Conservation (phyloP, 1,140 invertebrate genomes). For the Drosophila tani region DNA sequence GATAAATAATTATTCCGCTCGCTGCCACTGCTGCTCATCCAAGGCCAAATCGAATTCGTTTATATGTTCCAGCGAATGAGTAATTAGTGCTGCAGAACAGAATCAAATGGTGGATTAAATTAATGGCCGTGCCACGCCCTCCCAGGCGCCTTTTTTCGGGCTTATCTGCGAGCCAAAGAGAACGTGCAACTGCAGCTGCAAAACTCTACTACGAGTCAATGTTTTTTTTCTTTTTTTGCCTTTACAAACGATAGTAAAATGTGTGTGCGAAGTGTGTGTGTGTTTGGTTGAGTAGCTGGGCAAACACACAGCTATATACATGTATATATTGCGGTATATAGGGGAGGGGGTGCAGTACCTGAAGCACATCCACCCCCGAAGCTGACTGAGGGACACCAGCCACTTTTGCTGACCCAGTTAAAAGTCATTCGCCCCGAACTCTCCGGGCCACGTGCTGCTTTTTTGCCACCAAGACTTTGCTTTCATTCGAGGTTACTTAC, state of each 20-base stretch:
- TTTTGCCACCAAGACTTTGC: constrained; percentile 61
- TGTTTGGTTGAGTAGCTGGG: constrained; percentile 40
- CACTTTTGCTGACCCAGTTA: constrained; percentile 83
- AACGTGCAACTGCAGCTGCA: constrained; percentile 46
- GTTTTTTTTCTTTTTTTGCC: constrained; percentile 43
- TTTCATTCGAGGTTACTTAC: constrained; percentile 83
- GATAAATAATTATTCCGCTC: background rate
- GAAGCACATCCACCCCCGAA: constrained; percentile 49
- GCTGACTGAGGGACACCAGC: constrained; percentile 18
- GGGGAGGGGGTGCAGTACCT: constrained; percentile 11
- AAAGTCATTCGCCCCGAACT: constrained; percentile 67
- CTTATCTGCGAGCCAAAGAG: constrained; percentile 40
- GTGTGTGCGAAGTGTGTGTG: constrained; percentile 14
- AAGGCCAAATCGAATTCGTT: constrained; percentile 40
- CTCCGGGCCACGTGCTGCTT: constrained; percentile 42
- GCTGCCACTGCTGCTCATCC: constrained; percentile 6
- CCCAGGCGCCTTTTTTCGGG: constrained; percentile 13
- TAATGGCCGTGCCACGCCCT: constrained; percentile 62
- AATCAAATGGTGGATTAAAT: constrained; percentile 53
- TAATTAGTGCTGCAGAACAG: constrained; percentile 50
- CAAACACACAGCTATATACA: constrained; percentile 7
- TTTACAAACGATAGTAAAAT: constrained; percentile 81
- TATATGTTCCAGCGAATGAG: constrained; percentile 35
- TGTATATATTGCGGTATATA: constrained; percentile 9
- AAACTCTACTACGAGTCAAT: constrained; percentile 44